Percentiles rank a stretch among this genome's conserved stretches.
Evolutionary conservation across 1,140 invertebrate species (phyloP).

Genomic region (Pemphigus obesinymphae): DNA sequence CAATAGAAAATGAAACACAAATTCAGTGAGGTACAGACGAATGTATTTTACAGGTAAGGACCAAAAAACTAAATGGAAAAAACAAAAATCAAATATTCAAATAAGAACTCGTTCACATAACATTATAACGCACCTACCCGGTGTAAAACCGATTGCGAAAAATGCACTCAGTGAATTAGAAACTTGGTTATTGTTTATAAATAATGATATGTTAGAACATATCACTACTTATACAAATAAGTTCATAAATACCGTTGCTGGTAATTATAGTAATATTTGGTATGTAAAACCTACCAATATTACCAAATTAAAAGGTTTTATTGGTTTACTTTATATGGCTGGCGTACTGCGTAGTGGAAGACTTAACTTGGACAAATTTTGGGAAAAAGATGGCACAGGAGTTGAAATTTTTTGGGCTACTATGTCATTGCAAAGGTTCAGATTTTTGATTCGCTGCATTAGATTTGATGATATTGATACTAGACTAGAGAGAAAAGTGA

Average conservation of each 20-base stretch:
- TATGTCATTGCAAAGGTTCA: conserved; percentile 49
- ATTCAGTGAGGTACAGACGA: too few species aligned
- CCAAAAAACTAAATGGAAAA: not conserved
- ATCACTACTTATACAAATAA: not conserved
- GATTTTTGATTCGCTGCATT: conserved; percentile 48
- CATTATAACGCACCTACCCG: not conserved
- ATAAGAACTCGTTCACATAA: not conserved
- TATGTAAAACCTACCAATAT: not conserved
- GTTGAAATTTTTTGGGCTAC: conserved; percentile 28
- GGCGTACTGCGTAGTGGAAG: not conserved
- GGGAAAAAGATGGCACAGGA: not conserved
- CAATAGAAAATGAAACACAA: too few species aligned
- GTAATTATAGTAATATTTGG: not conserved
- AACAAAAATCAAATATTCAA: not conserved
- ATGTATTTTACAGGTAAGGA: too few species aligned
- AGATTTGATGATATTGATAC: conserved; percentile 49
- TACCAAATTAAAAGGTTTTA: not conserved
- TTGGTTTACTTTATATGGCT: not conserved
- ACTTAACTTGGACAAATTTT: not conserved
- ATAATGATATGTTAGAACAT: not conserved
- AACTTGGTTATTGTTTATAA: not conserved
- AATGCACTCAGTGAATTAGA: not conserved
- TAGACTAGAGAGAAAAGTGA: conserved; percentile 44
- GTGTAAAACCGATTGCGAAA: not conserved
- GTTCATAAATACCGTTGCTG: not conserved